Percentiles rank a stretch among this genome's conserved stretches.
Evolutionary conservation across 2,888 invertebrate species (phyloP).

Genomic region (Noctuana brunneofusca): DNA sequence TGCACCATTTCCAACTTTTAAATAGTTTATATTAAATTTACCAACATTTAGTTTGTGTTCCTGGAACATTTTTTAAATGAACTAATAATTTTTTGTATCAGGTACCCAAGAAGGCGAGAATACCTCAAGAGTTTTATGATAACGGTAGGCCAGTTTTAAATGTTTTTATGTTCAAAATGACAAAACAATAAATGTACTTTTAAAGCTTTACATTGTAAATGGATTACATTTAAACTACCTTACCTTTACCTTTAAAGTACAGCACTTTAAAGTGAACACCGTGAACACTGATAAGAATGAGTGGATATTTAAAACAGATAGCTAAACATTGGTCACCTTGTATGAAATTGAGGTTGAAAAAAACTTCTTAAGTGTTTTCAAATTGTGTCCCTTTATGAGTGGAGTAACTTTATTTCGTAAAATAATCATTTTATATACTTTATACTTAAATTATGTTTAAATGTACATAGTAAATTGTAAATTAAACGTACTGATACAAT

Average conservation of each 20-base stretch:
- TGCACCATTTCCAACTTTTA: constrained; percentile 83
- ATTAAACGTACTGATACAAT: too few species aligned
- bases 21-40: constrained; percentile 80
- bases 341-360: not conserved
- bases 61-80: constrained; percentile 58
- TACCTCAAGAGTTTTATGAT: too few species aligned
- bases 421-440: not conserved
- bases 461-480: not conserved
- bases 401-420: not conserved
- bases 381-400: not conserved
- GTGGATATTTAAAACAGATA: too few species aligned
- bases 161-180: too few species aligned
- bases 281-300: too few species aligned
- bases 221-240: too few species aligned
- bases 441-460: not conserved
- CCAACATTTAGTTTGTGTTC: constrained; percentile 85
- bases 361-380: not conserved
- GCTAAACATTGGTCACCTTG: not conserved
- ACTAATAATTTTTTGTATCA: not conserved
- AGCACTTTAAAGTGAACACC: too few species aligned
- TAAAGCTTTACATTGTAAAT: too few species aligned
- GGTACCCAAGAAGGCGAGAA: not conserved
- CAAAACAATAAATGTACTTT: too few species aligned
- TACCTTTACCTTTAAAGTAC: too few species aligned
- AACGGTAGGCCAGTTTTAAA: too few species aligned